Percentiles rank a stretch among this genome's conserved stretches.
Conservation (phyloP, 2,113 vertebrate species). For the Trematomus loennbergii region DNA sequence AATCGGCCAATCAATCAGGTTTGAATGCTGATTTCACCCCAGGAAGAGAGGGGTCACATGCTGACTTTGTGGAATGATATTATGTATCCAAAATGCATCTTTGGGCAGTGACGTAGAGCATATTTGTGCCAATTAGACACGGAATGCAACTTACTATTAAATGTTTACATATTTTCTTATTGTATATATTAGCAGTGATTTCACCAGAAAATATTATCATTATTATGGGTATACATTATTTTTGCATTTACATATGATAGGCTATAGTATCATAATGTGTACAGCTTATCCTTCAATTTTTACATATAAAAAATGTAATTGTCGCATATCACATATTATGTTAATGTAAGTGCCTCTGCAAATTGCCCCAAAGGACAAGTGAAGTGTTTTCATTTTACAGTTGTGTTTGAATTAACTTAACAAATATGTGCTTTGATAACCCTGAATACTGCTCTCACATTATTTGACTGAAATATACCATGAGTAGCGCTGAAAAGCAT, state of each 20-base stretch:
- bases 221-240: too few species aligned
- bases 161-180: too few species aligned
- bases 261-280: too few species aligned
- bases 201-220: too few species aligned
- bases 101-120: not conserved
- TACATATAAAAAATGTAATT: too few species aligned
- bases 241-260: too few species aligned
- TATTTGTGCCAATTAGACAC: not conserved
- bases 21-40: conserved; percentile 8
- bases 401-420: not conserved
- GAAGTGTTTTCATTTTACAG: too few species aligned
- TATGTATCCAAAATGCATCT: not conserved
- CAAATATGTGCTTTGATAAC: not conserved
- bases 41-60: not conserved
- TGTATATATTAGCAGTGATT: too few species aligned
- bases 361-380: too few species aligned
- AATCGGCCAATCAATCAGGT: conserved; percentile 8
- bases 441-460: not conserved
- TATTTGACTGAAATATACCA: not conserved
- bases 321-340: too few species aligned
- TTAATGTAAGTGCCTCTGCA: too few species aligned
- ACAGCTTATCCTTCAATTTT: too few species aligned
- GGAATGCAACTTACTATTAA: not conserved
- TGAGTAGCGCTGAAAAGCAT: not conserved
- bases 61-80: conserved; percentile 7